Evolutionary conservation across 2,888 invertebrate species (phyloP).

Genomic region (Baccha elongata): DNA sequence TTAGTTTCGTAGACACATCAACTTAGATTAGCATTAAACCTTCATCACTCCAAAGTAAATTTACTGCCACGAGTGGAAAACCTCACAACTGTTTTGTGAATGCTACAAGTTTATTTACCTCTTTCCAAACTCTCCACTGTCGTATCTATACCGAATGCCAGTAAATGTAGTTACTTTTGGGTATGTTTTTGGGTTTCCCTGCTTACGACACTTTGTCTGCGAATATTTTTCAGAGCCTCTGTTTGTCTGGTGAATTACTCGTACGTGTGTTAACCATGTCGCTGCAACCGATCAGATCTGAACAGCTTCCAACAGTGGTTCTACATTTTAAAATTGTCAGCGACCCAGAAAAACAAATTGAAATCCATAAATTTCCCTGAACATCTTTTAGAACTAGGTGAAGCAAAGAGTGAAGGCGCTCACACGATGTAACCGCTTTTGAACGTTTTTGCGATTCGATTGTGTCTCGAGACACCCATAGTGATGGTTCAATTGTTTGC

Average conservation of each 20-base stretch:
- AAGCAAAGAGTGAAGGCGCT: slow-evolving; percentile 1
- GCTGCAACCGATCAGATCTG: slow-evolving; percentile 32
- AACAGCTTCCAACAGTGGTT: slow-evolving; percentile 12
- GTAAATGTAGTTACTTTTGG: not conserved
- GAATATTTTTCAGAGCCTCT: not conserved
- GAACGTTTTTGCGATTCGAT: not conserved
- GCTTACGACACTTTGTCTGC: slow-evolving; percentile 28
- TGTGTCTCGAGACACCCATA: not conserved
- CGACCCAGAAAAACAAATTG: slow-evolving; percentile 63
- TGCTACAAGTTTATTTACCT: slow-evolving; percentile 9
- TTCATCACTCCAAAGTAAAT: slow-evolving; percentile 38
- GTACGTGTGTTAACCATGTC: too few species aligned
- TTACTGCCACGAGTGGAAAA: not conserved
- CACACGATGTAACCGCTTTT: not conserved
- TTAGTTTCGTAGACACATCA: slow-evolving; percentile 18
- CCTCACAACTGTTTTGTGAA: not conserved
- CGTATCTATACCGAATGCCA: too few species aligned
- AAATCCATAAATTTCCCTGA: slow-evolving; percentile 58
- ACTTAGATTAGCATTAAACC: slow-evolving; percentile 36
- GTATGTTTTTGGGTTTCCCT: slow-evolving; percentile 29
- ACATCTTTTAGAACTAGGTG: slow-evolving; percentile 33
- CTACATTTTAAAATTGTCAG: slow-evolving; percentile 39
- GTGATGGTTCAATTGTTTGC: slow-evolving; percentile 25
- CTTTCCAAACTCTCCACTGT: not conserved
- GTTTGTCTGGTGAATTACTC: too few species aligned